A percentile compares a stretch with the other conserved stretches of the same genome.
Evolutionary conservation across 2,113 vertebrate genomes (phyloP).

Genomic region (Burhinus oedicnemus): DNA sequence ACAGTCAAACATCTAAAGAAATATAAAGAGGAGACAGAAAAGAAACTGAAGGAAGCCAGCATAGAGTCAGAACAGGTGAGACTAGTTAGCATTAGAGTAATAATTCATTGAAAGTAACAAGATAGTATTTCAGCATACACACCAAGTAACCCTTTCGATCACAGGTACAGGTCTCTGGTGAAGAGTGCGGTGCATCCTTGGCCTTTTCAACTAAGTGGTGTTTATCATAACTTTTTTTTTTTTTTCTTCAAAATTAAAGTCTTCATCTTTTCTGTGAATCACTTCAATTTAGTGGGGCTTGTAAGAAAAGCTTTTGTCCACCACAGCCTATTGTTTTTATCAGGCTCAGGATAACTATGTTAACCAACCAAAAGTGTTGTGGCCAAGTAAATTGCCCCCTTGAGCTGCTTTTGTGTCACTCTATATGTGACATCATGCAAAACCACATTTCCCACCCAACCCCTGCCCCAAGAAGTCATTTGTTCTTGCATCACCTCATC

Average conservation of each 20-base stretch:
- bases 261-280: not conserved
- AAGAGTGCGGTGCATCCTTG: not conserved
- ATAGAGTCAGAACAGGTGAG: slow-evolving; percentile 76
- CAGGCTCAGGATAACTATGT: not conserved
- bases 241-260: no score
- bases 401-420: not conserved
- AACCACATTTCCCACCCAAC: not conserved
- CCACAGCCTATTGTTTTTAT: not conserved
- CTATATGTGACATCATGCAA: not conserved
- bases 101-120: not conserved
- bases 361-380: not conserved
- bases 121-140: not conserved
- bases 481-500: not conserved
- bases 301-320: not conserved
- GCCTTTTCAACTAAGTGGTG: not conserved
- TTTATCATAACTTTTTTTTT: not conserved
- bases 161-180: not conserved
- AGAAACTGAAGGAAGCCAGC: slow-evolving; percentile 71
- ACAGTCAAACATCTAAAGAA: slow-evolving; percentile 59
- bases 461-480: not conserved
- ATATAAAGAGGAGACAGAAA: slow-evolving; percentile 64
- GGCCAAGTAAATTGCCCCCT: not conserved
- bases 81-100: not conserved
- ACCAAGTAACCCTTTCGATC: not conserved
- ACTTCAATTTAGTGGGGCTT: not conserved